Conservation (phyloP, 1,140 invertebrate species). For the Drusus annulatus region DNA sequence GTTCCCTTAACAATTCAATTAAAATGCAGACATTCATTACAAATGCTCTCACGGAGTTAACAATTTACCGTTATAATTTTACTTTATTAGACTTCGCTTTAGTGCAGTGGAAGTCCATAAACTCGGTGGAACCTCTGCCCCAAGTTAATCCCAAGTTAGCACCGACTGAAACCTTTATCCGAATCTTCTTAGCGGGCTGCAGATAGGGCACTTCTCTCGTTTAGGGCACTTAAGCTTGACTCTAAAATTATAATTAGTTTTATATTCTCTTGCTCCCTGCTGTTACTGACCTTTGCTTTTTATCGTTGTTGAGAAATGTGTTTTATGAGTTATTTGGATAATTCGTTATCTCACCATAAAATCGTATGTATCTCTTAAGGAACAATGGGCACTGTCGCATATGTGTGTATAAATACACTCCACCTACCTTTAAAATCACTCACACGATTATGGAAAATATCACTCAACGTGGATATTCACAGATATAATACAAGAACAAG, state of each 20-base stretch:
- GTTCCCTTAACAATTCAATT: background rate
- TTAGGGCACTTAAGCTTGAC: too few species aligned
- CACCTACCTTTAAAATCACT: too few species aligned
- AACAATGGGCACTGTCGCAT: too few species aligned
- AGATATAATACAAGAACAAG: too few species aligned
- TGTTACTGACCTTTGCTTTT: too few species aligned
- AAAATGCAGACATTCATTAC: slow-evolving; percentile 18
- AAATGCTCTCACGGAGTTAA: slow-evolving; percentile 25
- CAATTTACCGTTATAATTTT: slow-evolving; percentile 38
- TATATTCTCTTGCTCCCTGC: background rate
- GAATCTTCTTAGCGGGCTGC: slow-evolving; percentile 25
- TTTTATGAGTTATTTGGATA: too few species aligned
- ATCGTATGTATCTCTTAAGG: too few species aligned
- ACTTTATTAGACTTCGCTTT: slow-evolving; percentile 37
- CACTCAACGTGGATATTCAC: too few species aligned
- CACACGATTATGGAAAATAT: too few species aligned
- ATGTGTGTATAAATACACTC: too few species aligned
- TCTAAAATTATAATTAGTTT: background rate
- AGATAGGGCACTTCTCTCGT: background rate
- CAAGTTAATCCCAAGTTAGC: slow-evolving; percentile 36
- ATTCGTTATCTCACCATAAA: too few species aligned
- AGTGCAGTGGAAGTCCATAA: slow-evolving; percentile 34
- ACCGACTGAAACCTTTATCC: slow-evolving; percentile 30
- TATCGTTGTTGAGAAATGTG: too few species aligned
- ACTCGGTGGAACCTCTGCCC: slow-evolving; percentile 22